phyloP scores from a whole-genome alignment of 2,113 vertebrate genomes.

The Gnathonemus echidnorhynchus region DNA sequence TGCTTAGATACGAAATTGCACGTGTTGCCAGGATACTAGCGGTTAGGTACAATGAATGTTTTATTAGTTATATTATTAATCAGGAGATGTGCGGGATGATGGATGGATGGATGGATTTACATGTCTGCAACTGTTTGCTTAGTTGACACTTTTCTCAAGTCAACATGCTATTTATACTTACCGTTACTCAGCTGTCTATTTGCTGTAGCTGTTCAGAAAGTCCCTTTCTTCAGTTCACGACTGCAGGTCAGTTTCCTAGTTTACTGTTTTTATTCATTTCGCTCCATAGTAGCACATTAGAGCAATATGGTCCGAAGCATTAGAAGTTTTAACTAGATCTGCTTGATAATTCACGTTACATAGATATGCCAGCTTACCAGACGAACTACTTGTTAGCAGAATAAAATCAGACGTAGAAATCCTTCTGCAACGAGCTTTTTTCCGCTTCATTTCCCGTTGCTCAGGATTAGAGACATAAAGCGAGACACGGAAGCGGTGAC shows the following conservation, averaged over 20 bases:
- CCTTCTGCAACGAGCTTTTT: background rate
- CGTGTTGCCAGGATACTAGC: slow-evolving; percentile 13
- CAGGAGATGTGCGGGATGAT: background rate
- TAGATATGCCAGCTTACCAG: background rate
- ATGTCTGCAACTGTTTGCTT: background rate
- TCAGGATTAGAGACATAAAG: background rate
- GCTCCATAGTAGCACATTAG: background rate
- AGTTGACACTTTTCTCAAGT: background rate
- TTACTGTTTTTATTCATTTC: background rate
- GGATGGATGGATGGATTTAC: background rate
- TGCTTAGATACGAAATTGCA: slow-evolving; percentile 10
- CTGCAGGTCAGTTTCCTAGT: background rate
- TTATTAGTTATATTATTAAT: background rate
- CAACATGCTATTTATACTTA: background rate
- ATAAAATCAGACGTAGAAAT: background rate
- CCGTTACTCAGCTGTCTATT: background rate
- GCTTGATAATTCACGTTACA: background rate
- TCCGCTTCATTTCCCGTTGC: background rate
- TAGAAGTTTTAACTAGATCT: background rate
- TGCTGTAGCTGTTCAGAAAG: background rate
- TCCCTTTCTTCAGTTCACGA: background rate
- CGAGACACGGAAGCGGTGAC: background rate
- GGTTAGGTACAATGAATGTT: background rate
- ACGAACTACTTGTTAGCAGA: background rate
- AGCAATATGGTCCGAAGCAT: background rate